Evolutionary conservation across 2,113 vertebrate species (phyloP).

Genomic region (Sisor rabdophorus): DNA sequence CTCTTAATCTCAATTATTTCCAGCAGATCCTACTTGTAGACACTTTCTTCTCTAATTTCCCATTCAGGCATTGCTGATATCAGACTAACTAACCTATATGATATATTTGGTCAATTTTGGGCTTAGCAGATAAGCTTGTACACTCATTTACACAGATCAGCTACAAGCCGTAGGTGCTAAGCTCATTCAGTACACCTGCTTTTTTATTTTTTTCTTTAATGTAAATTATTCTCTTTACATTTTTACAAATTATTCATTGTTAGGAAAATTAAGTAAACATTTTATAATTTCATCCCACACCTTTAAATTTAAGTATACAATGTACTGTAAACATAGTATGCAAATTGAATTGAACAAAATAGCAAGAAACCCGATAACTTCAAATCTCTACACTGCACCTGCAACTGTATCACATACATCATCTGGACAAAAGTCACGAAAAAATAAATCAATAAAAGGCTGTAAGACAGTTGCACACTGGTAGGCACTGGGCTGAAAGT

Average conservation of each 20-base stretch:
- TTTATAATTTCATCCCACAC: too few relatives aligned
- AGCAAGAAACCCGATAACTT: too few relatives aligned
- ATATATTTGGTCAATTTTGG: not conserved
- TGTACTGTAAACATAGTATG: too few relatives aligned
- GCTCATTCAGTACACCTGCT: conserved; percentile 32
- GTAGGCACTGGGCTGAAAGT: too few relatives aligned
- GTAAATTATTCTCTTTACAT: not conserved
- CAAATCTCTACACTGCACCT: too few relatives aligned
- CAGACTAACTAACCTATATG: conserved; percentile 12
- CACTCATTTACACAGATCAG: not conserved
- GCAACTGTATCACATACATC: too few relatives aligned
- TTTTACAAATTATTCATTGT: not conserved
- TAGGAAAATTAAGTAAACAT: not conserved
- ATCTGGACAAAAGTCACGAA: too few relatives aligned
- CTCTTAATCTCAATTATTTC: not conserved
- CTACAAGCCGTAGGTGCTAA: not conserved
- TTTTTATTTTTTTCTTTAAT: conserved; percentile 21
- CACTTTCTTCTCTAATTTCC: conserved; percentile 18
- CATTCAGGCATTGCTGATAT: conserved; percentile 20
- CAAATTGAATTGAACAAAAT: too few relatives aligned
- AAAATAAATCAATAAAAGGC: too few relatives aligned
- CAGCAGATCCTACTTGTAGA: not conserved
- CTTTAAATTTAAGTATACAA: not conserved
- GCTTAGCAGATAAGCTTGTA: conserved; percentile 23
- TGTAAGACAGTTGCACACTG: too few relatives aligned